Conservation (phyloP, 2,888 invertebrate genomes). For the Protodeltote pygarga region DNA sequence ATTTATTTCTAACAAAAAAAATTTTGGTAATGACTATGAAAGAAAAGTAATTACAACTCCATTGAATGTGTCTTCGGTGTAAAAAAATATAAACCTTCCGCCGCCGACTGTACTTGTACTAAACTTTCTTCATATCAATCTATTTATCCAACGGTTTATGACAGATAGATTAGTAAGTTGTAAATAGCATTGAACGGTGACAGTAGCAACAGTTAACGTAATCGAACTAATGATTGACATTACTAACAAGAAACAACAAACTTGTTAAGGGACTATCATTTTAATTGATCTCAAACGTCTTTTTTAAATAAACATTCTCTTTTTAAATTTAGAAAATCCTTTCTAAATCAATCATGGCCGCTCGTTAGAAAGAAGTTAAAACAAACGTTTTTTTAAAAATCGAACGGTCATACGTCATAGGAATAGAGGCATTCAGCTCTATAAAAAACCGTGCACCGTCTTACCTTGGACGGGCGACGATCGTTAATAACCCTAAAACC, state of each 20-base stretch:
- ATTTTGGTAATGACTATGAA: too few species aligned
- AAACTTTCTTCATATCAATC: conserved; percentile 4
- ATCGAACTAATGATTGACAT: conserved; percentile 13
- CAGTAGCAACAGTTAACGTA: conserved; percentile 20
- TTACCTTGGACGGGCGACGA: conserved; percentile 59
- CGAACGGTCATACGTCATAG: conserved; percentile 55
- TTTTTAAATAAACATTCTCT: too few species aligned
- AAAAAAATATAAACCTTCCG: conserved; percentile 1
- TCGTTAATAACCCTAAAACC: conserved; percentile 66
- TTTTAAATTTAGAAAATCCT: conserved; percentile 15
- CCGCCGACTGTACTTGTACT: conserved; percentile 17
- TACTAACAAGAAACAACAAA: conserved; percentile 10
- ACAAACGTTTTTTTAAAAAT: conserved; percentile 53
- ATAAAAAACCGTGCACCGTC: conserved; percentile 61
- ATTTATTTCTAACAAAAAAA: too few species aligned
- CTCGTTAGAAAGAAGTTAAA: conserved; percentile 61
- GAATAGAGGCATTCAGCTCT: conserved; percentile 45
- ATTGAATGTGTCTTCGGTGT: too few species aligned
- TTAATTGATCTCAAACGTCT: neutral
- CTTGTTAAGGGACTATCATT: neutral
- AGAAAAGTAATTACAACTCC: too few species aligned
- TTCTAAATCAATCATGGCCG: conserved; percentile 52
- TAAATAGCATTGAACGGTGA: conserved; percentile 32
- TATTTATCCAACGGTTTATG: conserved; percentile 39
- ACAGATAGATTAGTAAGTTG: conserved; percentile 27